Evolutionary conservation across 2,797 vertebrate species (phyloP).

Genomic region (Hapalemur alaotrensis): DNA sequence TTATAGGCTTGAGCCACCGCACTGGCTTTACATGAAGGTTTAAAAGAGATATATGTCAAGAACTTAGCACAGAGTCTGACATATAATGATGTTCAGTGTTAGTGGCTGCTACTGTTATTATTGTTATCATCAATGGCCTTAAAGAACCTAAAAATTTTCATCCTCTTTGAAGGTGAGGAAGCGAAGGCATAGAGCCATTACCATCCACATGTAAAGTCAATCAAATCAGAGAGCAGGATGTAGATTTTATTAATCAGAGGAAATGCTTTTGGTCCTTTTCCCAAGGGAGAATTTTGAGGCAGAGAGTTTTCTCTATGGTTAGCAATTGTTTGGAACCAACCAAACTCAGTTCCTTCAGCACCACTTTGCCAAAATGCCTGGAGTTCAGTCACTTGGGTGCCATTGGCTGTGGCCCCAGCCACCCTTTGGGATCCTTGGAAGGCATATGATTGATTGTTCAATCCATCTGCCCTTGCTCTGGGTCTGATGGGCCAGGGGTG

Average conservation of each 20-base stretch:
- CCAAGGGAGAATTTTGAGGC: constrained; percentile 11
- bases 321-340: constrained; percentile 22
- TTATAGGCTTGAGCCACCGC: neutral
- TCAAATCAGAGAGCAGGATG: constrained; percentile 33
- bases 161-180: neutral
- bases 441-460: neutral
- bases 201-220: neutral
- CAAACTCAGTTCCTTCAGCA: neutral
- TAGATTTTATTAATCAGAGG: constrained; percentile 30
- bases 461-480: neutral
- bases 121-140: neutral
- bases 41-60: neutral
- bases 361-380: neutral
- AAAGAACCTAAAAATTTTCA: neutral
- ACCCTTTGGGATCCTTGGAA: neutral
- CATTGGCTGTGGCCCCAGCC: neutral
- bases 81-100: neutral
- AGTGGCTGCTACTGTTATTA: neutral
- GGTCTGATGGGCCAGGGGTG: neutral
- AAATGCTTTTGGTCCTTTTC: constrained; percentile 37
- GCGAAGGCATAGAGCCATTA: neutral
- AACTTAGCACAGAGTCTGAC: neutral
- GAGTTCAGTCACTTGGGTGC: neutral
- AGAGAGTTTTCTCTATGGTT: constrained; percentile 44
- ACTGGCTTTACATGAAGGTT: neutral